Percentiles rank a stretch among this genome's conserved stretches.
Conservation (phyloP, 2,888 invertebrate species). For the Andrena dorsata region DNA sequence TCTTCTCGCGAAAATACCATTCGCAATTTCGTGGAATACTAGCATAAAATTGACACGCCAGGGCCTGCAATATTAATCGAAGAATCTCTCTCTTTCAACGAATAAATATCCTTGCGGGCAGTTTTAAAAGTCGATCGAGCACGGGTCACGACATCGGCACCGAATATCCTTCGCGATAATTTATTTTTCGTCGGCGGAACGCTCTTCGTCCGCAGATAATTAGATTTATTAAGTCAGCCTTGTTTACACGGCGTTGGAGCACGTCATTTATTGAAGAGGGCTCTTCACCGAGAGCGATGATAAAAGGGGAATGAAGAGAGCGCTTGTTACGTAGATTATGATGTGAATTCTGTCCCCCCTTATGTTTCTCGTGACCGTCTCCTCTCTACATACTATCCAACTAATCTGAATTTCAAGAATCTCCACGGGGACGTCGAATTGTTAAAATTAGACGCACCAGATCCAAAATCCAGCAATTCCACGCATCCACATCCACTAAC, state of each 20-base stretch:
- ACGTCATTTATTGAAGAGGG: conserved; percentile 79
- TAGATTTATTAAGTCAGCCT: conserved; percentile 79
- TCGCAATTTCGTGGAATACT: not conserved
- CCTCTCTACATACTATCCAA: conserved; percentile 33
- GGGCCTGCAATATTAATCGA: conserved; percentile 1
- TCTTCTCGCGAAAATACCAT: not conserved
- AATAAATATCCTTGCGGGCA: conserved; percentile 50
- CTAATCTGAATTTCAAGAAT: conserved; percentile 66
- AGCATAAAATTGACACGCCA: conserved; percentile 41
- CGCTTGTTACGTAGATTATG: conserved; percentile 77
- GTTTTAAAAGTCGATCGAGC: conserved; percentile 50
- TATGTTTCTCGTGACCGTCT: conserved; percentile 43
- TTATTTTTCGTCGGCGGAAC: conserved; percentile 72
- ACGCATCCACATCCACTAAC: no score
- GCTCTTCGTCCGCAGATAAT: conserved; percentile 72
- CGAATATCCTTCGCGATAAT: conserved; percentile 67
- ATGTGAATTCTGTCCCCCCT: conserved; percentile 72
- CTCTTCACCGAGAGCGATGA: conserved; percentile 62
- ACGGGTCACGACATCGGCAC: conserved; percentile 35
- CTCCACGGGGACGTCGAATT: not conserved
- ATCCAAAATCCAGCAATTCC: conserved; percentile 27
- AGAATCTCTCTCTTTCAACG: conserved; percentile 31
- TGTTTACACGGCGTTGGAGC: conserved; percentile 77
- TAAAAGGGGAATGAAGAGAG: conserved; percentile 54
- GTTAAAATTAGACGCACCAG: not conserved